Conservation (phyloP, 1,140 invertebrate species). For the Drosophila equinoxialis region DNA sequence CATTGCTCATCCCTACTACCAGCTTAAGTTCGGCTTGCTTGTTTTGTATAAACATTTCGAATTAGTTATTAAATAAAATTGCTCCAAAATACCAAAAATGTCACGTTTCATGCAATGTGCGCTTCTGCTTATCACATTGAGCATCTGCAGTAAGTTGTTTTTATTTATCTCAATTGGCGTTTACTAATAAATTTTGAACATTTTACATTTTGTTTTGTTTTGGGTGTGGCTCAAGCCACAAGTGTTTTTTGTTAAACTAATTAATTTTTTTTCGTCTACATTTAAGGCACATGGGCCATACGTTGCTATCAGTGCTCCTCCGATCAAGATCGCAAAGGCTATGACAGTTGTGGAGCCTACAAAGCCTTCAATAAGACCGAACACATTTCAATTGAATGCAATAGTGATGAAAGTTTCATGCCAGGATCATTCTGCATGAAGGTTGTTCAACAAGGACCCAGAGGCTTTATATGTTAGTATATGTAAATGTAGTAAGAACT, state of each 20-base stretch:
- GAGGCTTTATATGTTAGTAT: slow-evolving; percentile 94
- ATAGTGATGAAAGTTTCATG: slow-evolving; percentile 93
- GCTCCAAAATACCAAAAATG: slow-evolving; percentile 42
- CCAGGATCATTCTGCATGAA: slow-evolving; percentile 98
- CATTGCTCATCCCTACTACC: background rate
- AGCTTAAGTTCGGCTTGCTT: slow-evolving; percentile 26
- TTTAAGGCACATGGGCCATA: slow-evolving; percentile 82
- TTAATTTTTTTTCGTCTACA: slow-evolving; percentile 3
- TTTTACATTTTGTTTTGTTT: slow-evolving; percentile 17
- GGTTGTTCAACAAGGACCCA: slow-evolving; percentile 93
- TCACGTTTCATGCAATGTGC: slow-evolving; percentile 30
- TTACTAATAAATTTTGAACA: background rate
- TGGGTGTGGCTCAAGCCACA: slow-evolving; percentile 59
- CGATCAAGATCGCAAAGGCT: slow-evolving; percentile 88
- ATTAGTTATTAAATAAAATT: slow-evolving; percentile 33
- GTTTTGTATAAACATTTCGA: slow-evolving; percentile 44
- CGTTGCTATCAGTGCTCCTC: slow-evolving; percentile 95
- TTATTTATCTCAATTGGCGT: background rate
- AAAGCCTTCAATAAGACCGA: slow-evolving; percentile 90
- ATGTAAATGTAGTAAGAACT: background rate
- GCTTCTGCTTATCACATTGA: slow-evolving; percentile 51
- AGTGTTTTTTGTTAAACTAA: slow-evolving; percentile 23
- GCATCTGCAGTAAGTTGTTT: slow-evolving; percentile 51
- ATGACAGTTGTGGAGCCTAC: slow-evolving; percentile 95
- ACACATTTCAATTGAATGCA: slow-evolving; percentile 94